Conservation (phyloP, 2,888 invertebrate species). For the Rotaria sp. region DNA sequence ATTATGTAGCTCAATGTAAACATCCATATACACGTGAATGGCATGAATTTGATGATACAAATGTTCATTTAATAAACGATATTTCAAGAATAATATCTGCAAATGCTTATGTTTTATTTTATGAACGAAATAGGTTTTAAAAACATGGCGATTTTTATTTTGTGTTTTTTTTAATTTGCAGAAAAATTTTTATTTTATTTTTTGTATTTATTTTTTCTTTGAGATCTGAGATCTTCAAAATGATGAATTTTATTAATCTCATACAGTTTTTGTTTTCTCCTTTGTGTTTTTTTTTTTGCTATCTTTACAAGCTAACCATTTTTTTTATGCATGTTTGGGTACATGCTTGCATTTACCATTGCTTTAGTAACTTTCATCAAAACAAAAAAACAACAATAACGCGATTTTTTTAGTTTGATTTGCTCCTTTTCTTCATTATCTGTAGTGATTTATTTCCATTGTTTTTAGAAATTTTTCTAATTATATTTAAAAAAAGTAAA, state of each 20-base stretch:
- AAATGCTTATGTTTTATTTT: conserved; percentile 14
- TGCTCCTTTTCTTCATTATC: background rate
- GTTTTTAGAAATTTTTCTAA: background rate
- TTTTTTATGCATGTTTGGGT: background rate
- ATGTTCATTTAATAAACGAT: background rate
- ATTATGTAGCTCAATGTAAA: conserved; percentile 88
- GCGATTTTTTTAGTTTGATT: background rate
- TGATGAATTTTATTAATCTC: background rate
- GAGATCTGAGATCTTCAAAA: background rate
- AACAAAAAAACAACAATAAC: background rate
- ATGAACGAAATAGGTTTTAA: background rate
- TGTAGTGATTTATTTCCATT: background rate
- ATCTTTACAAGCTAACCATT: background rate
- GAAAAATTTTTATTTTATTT: too few relatives aligned
- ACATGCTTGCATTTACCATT: background rate
- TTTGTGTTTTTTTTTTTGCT: background rate
- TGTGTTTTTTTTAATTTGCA: background rate
- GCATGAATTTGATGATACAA: conserved; percentile 85
- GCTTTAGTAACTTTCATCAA: background rate
- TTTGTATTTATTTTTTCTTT: too few relatives aligned
- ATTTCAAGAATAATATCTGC: background rate
- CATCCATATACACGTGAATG: conserved; percentile 78
- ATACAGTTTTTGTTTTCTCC: background rate
- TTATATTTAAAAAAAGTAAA: background rate
- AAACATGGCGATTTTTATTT: background rate